These are phyloP conservation scores for Drosophila neotestacea DNA, from an alignment of 2,888 invertebrate genomes.

Conservation along the genomic window DNA sequence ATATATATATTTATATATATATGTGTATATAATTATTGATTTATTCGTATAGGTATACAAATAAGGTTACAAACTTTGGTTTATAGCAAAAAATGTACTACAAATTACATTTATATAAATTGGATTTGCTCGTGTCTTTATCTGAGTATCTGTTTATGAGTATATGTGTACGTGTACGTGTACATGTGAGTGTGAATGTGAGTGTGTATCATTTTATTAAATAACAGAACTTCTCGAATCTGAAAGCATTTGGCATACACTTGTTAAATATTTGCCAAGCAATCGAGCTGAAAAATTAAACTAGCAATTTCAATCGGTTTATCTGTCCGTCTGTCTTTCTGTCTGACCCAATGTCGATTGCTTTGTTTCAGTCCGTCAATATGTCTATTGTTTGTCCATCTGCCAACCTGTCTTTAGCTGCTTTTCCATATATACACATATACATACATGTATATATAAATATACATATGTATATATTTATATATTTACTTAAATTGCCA, in stretches of 20 bases:
- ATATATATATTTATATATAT: slow-evolving; percentile 22
- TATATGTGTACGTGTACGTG: slow-evolving; percentile 8
- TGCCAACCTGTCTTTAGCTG: slow-evolving; percentile 17
- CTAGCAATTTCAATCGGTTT: slow-evolving; percentile 68
- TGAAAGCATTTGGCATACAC: slow-evolving; percentile 58
- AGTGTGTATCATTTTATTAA: slow-evolving; percentile 51
- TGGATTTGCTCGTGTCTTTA: slow-evolving; percentile 45
- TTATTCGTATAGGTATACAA: slow-evolving; percentile 41
- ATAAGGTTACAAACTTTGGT: slow-evolving; percentile 54
- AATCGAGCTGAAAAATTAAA: slow-evolving; percentile 75
- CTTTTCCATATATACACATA: slow-evolving; percentile 7
- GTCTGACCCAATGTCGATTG: slow-evolving; percentile 20
- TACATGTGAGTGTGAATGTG: slow-evolving; percentile 21
- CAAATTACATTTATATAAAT: slow-evolving; percentile 68
- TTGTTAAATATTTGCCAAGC: slow-evolving; percentile 74
- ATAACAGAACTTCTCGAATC: slow-evolving; percentile 60
- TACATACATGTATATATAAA: slow-evolving; percentile 5
- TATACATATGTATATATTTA: slow-evolving; percentile 6
- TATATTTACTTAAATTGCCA: slow-evolving; percentile 30
- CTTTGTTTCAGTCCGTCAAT: slow-evolving; percentile 29
- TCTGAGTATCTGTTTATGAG: slow-evolving; percentile 19
- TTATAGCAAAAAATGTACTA: slow-evolving; percentile 62
- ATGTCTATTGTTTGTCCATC: slow-evolving; percentile 19
- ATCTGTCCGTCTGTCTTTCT: slow-evolving; percentile 45
- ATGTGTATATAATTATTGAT: slow-evolving; percentile 25